These are phyloP conservation scores for Ecdyonurus torrentis DNA, from an alignment of 2,888 invertebrate species.

Conservation along the genomic window DNA sequence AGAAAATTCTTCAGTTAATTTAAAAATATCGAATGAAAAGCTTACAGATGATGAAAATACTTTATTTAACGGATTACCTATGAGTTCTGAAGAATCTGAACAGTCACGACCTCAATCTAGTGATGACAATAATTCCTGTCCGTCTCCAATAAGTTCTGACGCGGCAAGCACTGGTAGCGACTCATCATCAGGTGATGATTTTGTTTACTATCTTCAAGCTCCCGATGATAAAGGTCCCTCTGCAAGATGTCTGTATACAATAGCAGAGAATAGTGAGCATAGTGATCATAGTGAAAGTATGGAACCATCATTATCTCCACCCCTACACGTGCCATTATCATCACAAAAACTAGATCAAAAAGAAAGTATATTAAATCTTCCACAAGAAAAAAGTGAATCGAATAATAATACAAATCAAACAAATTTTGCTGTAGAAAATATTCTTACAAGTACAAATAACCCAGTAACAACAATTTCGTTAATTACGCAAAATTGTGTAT, in stretches of 20 bases:
- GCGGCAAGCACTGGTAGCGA: neutral
- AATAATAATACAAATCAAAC: neutral
- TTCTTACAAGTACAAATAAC: neutral
- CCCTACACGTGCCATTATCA: neutral
- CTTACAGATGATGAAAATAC: neutral
- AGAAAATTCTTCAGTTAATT: neutral
- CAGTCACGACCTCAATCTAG: neutral
- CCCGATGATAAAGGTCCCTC: neutral
- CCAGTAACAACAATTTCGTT: neutral
- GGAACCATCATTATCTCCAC: neutral
- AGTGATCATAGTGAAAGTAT: slow-evolving; percentile 6
- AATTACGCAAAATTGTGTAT: too few relatives aligned
- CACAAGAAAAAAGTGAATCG: too few relatives aligned
- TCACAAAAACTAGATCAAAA: too few relatives aligned
- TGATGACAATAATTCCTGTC: slow-evolving; percentile 3
- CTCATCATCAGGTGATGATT: neutral
- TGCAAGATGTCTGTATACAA: slow-evolving; percentile 6
- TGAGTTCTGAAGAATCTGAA: neutral
- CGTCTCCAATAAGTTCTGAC: neutral
- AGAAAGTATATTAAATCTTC: too few relatives aligned
- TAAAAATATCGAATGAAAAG: neutral
- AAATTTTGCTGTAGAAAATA: neutral
- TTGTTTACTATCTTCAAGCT: neutral
- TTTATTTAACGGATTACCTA: neutral
- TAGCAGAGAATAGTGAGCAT: slow-evolving; percentile 8